phyloP scores from a whole-genome alignment of 2,797 vertebrate genomes.

The Danio kyathit region DNA sequence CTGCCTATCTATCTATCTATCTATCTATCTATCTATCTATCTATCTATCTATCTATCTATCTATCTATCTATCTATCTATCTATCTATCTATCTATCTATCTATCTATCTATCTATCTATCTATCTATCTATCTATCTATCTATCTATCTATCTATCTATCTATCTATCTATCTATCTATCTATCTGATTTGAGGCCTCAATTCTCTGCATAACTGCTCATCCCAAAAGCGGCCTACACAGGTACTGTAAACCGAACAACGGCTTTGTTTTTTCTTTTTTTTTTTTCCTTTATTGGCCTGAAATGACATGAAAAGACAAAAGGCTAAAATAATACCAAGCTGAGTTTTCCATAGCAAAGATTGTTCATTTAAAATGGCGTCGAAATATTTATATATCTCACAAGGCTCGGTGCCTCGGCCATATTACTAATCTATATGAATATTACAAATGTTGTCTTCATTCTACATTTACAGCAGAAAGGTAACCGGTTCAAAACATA shows the following conservation, averaged over 20 bases:
- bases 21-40: neutral
- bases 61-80: neutral
- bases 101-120: neutral
- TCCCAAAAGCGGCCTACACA: neutral
- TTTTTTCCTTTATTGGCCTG: neutral
- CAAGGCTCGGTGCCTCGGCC: no score
- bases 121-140: no score
- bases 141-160: neutral
- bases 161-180: neutral
- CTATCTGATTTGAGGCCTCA: conserved; percentile 13
- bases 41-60: neutral
- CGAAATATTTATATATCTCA: no score
- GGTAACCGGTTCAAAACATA: neutral
- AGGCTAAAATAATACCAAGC: neutral
- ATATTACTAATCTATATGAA: neutral
- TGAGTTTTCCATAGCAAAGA: neutral
- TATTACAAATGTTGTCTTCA: neutral
- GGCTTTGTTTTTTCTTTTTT: conserved; percentile 15
- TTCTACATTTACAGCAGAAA: neutral
- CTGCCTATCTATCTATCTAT: no score
- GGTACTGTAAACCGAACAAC: neutral
- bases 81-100: no score
- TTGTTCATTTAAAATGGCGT: neutral
- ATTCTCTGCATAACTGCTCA: neutral
- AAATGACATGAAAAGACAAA: neutral